Evolutionary conservation across 2,888 invertebrate genomes (phyloP).

Genomic region (Adelognathus sp.): DNA sequence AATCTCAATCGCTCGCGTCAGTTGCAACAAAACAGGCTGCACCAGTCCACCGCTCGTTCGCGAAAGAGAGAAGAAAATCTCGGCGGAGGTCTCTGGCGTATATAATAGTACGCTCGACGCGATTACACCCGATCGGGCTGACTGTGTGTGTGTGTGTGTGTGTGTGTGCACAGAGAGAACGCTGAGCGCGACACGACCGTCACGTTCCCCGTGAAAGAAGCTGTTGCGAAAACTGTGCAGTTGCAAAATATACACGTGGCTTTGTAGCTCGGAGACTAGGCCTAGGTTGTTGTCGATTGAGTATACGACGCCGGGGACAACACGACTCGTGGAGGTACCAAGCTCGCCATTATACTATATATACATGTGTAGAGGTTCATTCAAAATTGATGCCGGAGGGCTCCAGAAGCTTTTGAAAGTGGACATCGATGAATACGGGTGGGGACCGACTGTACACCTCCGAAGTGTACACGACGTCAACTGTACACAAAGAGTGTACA

Average conservation of each 20-base stretch:
- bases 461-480: too few species aligned
- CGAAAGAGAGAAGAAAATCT: conserved; percentile 5
- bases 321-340: too few species aligned
- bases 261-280: conserved; percentile 54
- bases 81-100: not conserved
- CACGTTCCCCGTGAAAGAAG: conserved; percentile 65
- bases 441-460: too few species aligned
- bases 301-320: conserved; percentile 5
- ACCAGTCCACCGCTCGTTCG: not conserved
- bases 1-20: conserved; percentile 50
- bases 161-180: conserved; percentile 32
- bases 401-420: too few species aligned
- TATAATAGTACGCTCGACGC: not conserved
- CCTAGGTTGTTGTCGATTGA: conserved; percentile 61
- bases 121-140: conserved; percentile 45
- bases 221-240: conserved; percentile 67
- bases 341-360: too few species aligned
- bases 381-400: too few species aligned
- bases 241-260: conserved; percentile 69
- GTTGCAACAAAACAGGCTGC: conserved; percentile 20
- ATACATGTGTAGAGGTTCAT: too few species aligned
- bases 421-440: too few species aligned
- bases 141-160: too few species aligned
- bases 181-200: conserved; percentile 47
- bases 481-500: too few species aligned